These are phyloP conservation scores for Peromyscus nudipes DNA, from an alignment of 2,797 vertebrate genomes.

Conservation along the genomic window DNA sequence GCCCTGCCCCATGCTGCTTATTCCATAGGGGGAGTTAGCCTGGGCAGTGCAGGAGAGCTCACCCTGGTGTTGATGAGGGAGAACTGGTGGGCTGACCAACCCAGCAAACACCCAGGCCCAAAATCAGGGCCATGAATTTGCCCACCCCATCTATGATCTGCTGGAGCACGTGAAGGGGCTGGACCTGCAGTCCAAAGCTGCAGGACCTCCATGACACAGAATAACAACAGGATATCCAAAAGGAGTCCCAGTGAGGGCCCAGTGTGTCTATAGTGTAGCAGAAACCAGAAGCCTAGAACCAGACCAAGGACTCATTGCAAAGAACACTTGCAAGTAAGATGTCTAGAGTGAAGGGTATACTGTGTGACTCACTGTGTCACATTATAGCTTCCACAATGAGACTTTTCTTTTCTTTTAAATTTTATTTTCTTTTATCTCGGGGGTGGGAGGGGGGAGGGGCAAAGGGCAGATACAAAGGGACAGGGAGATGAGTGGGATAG, in stretches of 20 bases:
- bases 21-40: not conserved
- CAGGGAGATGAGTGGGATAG: not conserved
- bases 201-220: not conserved
- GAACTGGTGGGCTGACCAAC: not conserved
- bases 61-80: not conserved
- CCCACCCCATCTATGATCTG: not conserved
- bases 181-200: not conserved
- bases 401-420: not conserved
- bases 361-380: not conserved
- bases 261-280: not conserved
- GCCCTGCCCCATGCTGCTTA: not conserved
- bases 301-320: not conserved
- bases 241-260: not conserved
- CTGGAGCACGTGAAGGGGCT: not conserved
- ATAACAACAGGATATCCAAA: not conserved
- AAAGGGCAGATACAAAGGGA: not conserved
- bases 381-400: not conserved
- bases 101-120: not conserved
- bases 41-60: not conserved
- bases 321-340: not conserved
- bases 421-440: not conserved
- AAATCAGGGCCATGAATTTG: not conserved
- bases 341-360: not conserved
- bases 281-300: not conserved
- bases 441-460: not conserved